Evolutionary conservation across 2,113 vertebrate genomes (phyloP), one percentile per base, ranked within the genome.

Genomic region (Osmerus mordax): DNA sequence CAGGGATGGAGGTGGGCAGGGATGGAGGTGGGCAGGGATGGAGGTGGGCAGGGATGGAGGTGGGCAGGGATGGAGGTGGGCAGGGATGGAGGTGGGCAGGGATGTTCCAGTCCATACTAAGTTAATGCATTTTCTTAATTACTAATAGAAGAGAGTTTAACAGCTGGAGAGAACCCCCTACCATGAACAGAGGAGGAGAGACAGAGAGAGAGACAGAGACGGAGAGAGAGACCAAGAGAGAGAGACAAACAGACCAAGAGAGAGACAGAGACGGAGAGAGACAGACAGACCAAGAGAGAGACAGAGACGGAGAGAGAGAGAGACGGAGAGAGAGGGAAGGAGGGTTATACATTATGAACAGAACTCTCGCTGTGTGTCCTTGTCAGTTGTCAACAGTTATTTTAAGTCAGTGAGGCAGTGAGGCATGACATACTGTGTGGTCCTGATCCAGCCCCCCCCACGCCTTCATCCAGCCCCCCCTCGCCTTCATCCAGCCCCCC

Each of bases 321-420:
- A 36, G 32, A 36, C 4, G 7, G 32, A 36, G 5, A 36, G 32
- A 36, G 32, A 36, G 32, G 5, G 32, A 36, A 7, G 32, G 32
- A 3, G 32, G 7, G 32, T 81, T 80, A 87, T 86, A 78, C 78
- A 87, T 89, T 83, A 87, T 87, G 78, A 82, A 83, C 69, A 6
- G 67, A 79, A 78, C 60, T 86, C 77, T 68, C 69, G 3, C 13
- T 41, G 53, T 67, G 70, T 67, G 60, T 67, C 67, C 82, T 84
- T 69, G 70, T 86, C 81, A 83, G 68, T 83, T 84, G 86, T 83
- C 75, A 86, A 83, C 23, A 84, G 84, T 84, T 83, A 84, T 86
- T 89, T 77, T 83, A 71, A 85, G 79, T 87, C 88, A 23, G 23
- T 23, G 23, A 23, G 23, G 23, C 23, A 85, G 47, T 79, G 77